Percentiles rank a stretch among this genome's conserved stretches.
Evolutionary conservation across 2,113 vertebrate species (phyloP).

Genomic region (Tragelaphus strepsiceros): DNA sequence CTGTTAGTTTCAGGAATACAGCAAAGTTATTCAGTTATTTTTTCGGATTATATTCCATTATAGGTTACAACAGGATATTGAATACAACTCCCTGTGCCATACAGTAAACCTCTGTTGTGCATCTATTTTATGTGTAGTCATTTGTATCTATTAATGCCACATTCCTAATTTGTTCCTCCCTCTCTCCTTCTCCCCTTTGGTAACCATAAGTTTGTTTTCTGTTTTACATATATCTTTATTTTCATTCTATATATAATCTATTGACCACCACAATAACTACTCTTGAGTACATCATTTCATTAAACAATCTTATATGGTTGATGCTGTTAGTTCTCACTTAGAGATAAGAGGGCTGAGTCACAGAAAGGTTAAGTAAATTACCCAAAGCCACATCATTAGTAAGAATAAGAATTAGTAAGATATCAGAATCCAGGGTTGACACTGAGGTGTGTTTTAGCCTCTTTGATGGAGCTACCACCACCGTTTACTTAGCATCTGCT

Average conservation of each 20-base stretch:
- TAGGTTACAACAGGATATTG: not conserved
- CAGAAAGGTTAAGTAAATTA: not conserved
- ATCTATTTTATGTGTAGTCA: not conserved
- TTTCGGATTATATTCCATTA: not conserved
- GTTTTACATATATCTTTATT: not conserved
- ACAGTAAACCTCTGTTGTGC: not conserved
- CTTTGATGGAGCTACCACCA: not conserved
- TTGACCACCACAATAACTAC: not conserved
- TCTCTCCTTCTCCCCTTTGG: not conserved
- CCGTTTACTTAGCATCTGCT: not conserved
- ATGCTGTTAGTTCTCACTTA: not conserved
- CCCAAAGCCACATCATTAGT: not conserved
- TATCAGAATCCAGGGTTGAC: not conserved
- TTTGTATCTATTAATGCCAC: not conserved
- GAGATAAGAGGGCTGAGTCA: not conserved
- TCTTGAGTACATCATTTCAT: not conserved
- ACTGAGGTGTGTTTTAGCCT: not conserved
- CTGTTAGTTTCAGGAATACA: not conserved
- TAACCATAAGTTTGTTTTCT: not conserved
- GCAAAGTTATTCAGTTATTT: not conserved
- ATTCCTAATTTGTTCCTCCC: not conserved
- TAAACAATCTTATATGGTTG: not conserved
- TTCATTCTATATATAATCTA: not conserved
- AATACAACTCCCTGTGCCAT: not conserved
- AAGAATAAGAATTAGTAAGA: not conserved